Conservation (phyloP, 2,113 vertebrate species). For the Gymnogyps californianus region DNA sequence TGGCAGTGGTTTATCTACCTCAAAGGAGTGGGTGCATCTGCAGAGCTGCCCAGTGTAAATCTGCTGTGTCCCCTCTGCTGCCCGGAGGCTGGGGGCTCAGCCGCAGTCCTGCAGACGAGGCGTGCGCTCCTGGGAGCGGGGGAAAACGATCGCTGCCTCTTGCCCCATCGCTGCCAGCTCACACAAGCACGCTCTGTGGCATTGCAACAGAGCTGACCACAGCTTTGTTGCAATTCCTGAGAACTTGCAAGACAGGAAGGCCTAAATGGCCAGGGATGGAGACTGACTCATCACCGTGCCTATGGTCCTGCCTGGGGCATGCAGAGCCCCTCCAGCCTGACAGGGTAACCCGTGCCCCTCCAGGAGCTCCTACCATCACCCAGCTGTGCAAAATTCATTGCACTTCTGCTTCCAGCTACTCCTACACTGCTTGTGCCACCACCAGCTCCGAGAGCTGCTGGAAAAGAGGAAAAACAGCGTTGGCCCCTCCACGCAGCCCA, state of each 20-base stretch:
- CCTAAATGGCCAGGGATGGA: background rate
- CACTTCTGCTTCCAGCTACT: background rate
- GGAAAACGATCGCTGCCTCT: background rate
- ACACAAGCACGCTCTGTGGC: background rate
- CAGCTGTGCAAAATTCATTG: background rate
- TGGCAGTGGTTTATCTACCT: background rate
- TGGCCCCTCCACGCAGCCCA: background rate
- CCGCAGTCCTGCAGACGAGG: fast-evolving
- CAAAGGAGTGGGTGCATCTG: fast-evolving
- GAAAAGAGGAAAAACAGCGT: background rate
- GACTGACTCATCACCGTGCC: background rate
- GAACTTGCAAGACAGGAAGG: background rate
- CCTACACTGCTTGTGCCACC: background rate
- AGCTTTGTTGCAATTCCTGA: background rate
- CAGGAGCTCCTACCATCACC: background rate
- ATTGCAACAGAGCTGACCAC: constrained; percentile 15
- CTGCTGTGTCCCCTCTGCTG: background rate
- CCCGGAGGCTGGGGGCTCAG: background rate
- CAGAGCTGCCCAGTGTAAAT: background rate
- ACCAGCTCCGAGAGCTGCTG: background rate
- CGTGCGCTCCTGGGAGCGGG: fast-evolving
- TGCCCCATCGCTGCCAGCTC: background rate
- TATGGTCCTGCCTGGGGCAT: background rate
- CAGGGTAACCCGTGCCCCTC: background rate
- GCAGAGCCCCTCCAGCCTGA: background rate